Conservation (phyloP, 2,113 vertebrate genomes). For the Phycodurus eques region DNA sequence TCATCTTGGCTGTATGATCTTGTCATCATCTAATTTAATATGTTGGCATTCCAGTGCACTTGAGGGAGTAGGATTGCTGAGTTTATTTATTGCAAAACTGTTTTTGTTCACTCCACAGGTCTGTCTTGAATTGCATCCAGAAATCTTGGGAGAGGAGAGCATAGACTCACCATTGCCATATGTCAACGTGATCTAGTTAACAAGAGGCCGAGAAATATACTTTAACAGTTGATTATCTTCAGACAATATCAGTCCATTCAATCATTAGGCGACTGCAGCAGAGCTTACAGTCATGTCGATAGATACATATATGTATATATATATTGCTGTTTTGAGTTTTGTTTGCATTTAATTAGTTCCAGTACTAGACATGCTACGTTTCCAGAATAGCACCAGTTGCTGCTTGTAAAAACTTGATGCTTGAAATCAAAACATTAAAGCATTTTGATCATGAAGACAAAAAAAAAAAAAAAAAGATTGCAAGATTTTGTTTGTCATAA, state of each 20-base stretch:
- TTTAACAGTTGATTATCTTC: constrained; percentile 27
- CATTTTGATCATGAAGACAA: constrained; percentile 19
- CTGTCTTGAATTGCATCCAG: constrained; percentile 49
- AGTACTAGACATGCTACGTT: constrained; percentile 4
- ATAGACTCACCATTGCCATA: neutral
- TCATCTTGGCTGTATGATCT: neutral
- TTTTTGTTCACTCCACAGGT: constrained; percentile 45
- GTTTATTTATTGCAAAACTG: neutral
- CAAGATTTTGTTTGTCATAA: neutral
- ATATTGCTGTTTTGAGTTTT: constrained; percentile 43
- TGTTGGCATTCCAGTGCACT: neutral
- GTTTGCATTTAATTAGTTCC: constrained; percentile 13
- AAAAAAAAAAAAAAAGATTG: neutral
- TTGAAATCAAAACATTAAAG: constrained; percentile 54
- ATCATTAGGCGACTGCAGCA: constrained; percentile 31
- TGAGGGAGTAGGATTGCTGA: neutral
- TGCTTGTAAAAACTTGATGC: constrained; percentile 16
- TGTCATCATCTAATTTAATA: neutral
- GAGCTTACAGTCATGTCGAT: constrained; percentile 27
- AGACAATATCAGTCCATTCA: neutral
- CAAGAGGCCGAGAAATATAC: constrained; percentile 38
- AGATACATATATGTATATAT: constrained; percentile 52
- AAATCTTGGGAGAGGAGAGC: neutral
- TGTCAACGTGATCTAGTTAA: constrained; percentile 4
- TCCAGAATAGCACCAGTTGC: neutral